These are phyloP conservation scores for Stenopsyche tienmushanensis DNA, from an alignment of 1,140 invertebrate species.

Conservation along the genomic window DNA sequence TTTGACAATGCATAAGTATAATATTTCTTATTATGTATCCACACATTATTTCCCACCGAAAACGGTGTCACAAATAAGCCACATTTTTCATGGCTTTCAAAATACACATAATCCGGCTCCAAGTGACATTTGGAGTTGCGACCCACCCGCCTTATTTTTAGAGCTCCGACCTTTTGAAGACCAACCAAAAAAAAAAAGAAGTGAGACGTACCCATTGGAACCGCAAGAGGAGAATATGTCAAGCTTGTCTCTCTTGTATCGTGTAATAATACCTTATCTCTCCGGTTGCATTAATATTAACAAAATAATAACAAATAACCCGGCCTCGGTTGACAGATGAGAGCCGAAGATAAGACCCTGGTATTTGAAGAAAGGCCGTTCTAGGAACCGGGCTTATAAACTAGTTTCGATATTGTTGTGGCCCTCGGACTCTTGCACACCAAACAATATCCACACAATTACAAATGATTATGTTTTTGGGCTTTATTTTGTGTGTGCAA, in stretches of 20 bases:
- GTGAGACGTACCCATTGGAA: neutral
- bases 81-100: conserved; percentile 24
- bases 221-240: conserved; percentile 18
- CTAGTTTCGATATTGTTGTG: conserved; percentile 2
- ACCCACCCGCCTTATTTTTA: conserved; percentile 26
- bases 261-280: conserved; percentile 13
- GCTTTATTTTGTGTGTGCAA: too few species aligned
- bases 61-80: neutral
- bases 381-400: conserved; percentile 16
- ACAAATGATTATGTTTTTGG: too few species aligned
- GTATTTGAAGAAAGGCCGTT: conserved; percentile 28
- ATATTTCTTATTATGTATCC: neutral
- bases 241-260: conserved; percentile 7
- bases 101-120: conserved; percentile 18
- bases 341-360: conserved; percentile 33
- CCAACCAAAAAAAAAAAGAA: neutral
- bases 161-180: conserved; percentile 26
- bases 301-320: conserved; percentile 41
- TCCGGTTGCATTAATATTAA: conserved; percentile 35
- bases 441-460: too few species aligned
- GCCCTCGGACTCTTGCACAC: neutral
- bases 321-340: conserved; percentile 37
- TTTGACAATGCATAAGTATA: too few species aligned
- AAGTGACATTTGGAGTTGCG: conserved; percentile 24
- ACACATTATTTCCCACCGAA: neutral